Base-by-base conservation (phyloP, 1,140 invertebrate species). In the Bombus superbus region DNA sequence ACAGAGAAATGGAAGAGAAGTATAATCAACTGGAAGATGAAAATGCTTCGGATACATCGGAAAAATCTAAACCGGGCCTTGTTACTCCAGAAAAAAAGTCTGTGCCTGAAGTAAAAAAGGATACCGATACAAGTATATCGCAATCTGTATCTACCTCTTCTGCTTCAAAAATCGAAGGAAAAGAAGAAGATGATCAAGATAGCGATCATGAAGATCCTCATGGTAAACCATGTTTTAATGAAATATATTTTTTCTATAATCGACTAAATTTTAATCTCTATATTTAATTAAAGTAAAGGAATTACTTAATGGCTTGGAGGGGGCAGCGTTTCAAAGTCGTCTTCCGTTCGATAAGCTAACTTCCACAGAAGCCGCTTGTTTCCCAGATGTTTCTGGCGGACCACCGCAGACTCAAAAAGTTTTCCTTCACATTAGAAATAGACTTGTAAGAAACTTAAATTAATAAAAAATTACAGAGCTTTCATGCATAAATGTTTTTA, bases 311-410 rank as follows among this genome's bases (percentile, higher is more conserved):
- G 98, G 97, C 28, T 96, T 99, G 81, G 98, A 99, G 96, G 98
- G 98, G 72, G 98, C 98, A 77, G 98, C 98, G 5, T 99, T 98
- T 95, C 98, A 99, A 94, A 98, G 98, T 88, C 96, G 99, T 82
- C 96, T 99, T 92, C 98, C 98, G 9, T 98, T 98, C 95, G 99
- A 99, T 93, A 99, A 99, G 94, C 97, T 99, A 96, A 99, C 98
- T 47, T 98, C 98, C 9, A 97, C 97, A 62, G 99, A 99, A 96
- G 98, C 98, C 9, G 97, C 98, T 62, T 98, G 98, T 93, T 99
- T 99, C 94, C 97, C 98, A 38, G 99, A 99, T 94, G 97, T 99
- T 62, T 97, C 98, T 82, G 96, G 97, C 88, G 97, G 97, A 28
- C 97, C 97, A 42, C 96, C 98, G 57, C 97, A 98, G 91, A 97